Conservation (phyloP, 2,113 vertebrate genomes). For the Megaceryle maxima region DNA sequence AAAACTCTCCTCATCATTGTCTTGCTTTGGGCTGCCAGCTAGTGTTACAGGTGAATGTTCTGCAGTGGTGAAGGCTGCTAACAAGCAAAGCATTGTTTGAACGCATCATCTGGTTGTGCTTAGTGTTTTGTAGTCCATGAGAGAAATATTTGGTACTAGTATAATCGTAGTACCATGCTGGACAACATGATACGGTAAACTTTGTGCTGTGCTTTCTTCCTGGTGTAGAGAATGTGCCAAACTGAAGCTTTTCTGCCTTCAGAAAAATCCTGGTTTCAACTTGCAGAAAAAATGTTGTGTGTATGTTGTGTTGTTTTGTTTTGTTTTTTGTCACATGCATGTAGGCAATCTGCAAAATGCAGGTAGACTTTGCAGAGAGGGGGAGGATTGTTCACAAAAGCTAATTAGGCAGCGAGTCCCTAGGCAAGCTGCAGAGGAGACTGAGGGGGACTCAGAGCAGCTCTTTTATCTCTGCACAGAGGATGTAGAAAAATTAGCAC, state of each 20-base stretch:
- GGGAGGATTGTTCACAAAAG: not conserved
- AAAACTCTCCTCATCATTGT: not conserved
- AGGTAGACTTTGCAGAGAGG: not conserved
- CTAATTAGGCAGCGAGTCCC: not conserved
- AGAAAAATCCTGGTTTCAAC: not conserved
- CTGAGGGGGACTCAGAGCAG: not conserved
- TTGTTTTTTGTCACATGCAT: not conserved
- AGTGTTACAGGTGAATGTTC: not conserved
- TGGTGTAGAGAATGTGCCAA: not conserved
- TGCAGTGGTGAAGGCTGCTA: not conserved
- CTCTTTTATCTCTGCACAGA: not conserved
- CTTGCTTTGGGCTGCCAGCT: not conserved
- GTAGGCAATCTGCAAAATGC: not conserved
- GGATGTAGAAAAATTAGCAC: not conserved
- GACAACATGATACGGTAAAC: rapidly evolving
- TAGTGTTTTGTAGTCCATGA: not conserved
- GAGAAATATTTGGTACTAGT: not conserved
- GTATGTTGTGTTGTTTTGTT: no score
- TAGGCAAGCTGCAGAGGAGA: not conserved
- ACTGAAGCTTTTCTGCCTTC: not conserved
- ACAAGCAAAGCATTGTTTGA: not conserved
- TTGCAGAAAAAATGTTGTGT: not conserved
- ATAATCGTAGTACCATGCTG: not conserved
- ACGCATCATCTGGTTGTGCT: not conserved
- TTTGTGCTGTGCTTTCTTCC: not conserved